These are phyloP conservation scores for Casuarius casuarius DNA, from an alignment of 2,113 vertebrate species.

Conservation along the genomic window DNA sequence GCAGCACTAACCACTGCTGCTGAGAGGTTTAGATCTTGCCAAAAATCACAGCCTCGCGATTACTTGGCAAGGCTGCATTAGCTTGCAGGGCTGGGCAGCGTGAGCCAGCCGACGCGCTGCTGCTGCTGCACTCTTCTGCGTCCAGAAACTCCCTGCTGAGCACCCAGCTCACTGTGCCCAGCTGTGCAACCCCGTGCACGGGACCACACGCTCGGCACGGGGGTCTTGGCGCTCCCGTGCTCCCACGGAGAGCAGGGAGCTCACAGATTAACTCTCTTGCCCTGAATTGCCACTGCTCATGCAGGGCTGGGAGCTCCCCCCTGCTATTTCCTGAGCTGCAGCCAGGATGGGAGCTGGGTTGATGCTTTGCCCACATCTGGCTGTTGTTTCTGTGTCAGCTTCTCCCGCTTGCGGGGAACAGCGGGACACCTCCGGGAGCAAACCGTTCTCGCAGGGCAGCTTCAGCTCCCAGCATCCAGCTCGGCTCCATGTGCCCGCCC, in stretches of 20 bases:
- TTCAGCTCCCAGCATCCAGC: rapidly evolving
- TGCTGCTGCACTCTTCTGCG: background rate
- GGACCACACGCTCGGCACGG: rapidly evolving
- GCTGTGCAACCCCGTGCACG: background rate
- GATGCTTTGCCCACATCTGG: background rate
- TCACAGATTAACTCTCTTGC: background rate
- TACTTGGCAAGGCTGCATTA: background rate
- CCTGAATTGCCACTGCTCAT: background rate
- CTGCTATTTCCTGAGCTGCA: background rate
- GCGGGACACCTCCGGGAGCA: background rate
- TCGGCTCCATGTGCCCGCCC: background rate
- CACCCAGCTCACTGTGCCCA: background rate
- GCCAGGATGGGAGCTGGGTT: background rate
- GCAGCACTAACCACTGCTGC: rapidly evolving
- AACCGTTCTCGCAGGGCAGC: rapidly evolving
- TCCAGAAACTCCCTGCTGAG: background rate
- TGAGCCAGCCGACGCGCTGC: background rate
- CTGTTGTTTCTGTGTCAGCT: background rate
- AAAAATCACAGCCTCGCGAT: background rate
- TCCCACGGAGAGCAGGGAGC: rapidly evolving
- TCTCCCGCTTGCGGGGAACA: background rate
- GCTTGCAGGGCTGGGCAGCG: background rate
- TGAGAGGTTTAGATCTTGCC: background rate
- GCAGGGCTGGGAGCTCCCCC: background rate
- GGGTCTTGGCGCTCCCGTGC: background rate